Conservation (phyloP, 2,113 vertebrate species). For the Epinephelus moara region DNA sequence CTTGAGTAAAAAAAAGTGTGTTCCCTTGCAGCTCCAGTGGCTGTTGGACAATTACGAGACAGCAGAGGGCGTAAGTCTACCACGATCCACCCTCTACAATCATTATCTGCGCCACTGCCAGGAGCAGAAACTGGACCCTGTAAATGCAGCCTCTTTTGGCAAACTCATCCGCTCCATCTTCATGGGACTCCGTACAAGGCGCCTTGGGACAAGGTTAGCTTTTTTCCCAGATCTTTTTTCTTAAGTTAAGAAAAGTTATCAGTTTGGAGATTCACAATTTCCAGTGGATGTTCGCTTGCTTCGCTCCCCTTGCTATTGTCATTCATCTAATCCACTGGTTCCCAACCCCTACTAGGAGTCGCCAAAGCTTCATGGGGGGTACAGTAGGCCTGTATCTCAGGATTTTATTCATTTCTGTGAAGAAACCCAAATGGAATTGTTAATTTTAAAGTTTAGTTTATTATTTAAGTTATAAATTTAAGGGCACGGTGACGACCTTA, state of each 20-base stretch:
- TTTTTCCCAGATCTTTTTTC: background rate
- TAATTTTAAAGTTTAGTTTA: too few species aligned
- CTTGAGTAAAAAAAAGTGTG: slow-evolving; percentile 17
- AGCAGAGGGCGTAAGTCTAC: slow-evolving; percentile 96
- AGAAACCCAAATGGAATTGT: too few species aligned
- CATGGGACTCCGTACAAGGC: slow-evolving; percentile 96
- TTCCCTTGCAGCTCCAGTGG: slow-evolving; percentile 92
- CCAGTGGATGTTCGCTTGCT: background rate
- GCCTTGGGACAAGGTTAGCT: slow-evolving; percentile 93
- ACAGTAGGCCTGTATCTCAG: too few species aligned
- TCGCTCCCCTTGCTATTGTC: background rate
- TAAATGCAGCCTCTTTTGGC: slow-evolving; percentile 97
- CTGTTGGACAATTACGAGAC: slow-evolving; percentile 98
- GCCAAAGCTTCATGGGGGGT: too few species aligned
- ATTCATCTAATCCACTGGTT: background rate
- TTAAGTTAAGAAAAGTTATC: background rate
- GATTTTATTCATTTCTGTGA: too few species aligned
- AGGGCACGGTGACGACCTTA: too few species aligned
- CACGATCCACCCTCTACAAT: slow-evolving; percentile 96
- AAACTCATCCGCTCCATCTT: slow-evolving; percentile 99
- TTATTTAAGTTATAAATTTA: too few species aligned
- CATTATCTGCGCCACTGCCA: slow-evolving; percentile 98
- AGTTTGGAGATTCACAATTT: background rate
- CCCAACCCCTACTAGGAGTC: too few species aligned
- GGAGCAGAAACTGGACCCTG: slow-evolving; percentile 97